Evolutionary conservation across 2,888 invertebrate species (phyloP).

Genomic region (Thera britannica): DNA sequence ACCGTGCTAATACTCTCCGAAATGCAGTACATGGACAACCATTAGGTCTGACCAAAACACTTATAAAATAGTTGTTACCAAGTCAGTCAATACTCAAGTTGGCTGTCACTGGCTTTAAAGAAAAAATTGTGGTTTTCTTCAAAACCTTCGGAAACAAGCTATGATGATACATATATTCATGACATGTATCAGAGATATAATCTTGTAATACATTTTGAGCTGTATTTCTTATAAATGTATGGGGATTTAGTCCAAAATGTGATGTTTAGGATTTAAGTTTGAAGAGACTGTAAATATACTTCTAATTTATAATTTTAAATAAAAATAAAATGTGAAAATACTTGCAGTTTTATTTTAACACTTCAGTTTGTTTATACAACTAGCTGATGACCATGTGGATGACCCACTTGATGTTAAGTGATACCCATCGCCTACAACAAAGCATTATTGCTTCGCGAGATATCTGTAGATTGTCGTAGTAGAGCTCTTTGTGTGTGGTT

Average conservation of each 20-base stretch:
- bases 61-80: too few relatives aligned
- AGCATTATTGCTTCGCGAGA: too few relatives aligned
- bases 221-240: background rate
- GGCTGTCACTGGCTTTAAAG: too few relatives aligned
- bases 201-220: constrained; percentile 10
- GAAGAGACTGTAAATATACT: constrained; percentile 41
- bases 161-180: background rate
- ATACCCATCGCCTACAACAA: too few relatives aligned
- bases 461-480: too few relatives aligned
- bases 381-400: background rate
- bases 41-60: constrained; percentile 68
- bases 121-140: too few relatives aligned
- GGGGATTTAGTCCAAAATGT: constrained; percentile 23
- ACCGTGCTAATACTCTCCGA: constrained; percentile 94
- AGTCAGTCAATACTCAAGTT: too few relatives aligned
- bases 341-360: background rate
- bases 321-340: constrained; percentile 5
- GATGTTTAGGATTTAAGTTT: constrained; percentile 30
- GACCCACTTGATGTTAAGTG: too few relatives aligned
- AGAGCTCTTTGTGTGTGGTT: too few relatives aligned
- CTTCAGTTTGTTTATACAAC: too few relatives aligned
- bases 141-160: too few relatives aligned
- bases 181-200: constrained; percentile 17
- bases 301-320: constrained; percentile 17
- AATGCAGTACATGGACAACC: constrained; percentile 97